Evolutionary conservation across 2,888 invertebrate species (phyloP).

Genomic region (Drosophila mettleri): DNA sequence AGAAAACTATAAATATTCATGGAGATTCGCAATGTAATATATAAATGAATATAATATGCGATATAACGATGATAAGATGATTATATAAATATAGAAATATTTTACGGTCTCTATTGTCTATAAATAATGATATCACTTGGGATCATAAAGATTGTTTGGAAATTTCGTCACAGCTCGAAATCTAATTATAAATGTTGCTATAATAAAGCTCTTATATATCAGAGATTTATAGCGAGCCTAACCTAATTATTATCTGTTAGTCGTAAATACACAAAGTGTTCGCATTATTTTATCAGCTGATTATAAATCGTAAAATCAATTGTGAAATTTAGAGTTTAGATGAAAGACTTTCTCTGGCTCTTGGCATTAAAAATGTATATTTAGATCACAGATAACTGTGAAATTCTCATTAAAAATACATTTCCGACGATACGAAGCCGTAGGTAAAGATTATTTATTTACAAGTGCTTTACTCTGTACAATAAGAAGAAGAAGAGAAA

Average conservation of each 20-base stretch:
- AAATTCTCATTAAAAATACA: not conserved
- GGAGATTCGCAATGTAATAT: not conserved
- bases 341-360: not conserved
- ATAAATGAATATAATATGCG: no score
- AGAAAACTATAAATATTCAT: not conserved
- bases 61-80: not conserved
- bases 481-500: not conserved
- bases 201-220: slow-evolving; percentile 1
- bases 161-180: slow-evolving; percentile 2
- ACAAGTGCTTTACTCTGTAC: slow-evolving; percentile 6
- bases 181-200: slow-evolving; percentile 13
- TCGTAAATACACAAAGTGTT: not conserved
- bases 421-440: slow-evolving; percentile 11
- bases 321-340: slow-evolving; percentile 16
- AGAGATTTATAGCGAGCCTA: slow-evolving; percentile 3
- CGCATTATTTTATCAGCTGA: slow-evolving; percentile 8
- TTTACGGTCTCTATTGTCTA: not conserved
- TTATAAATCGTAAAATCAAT: slow-evolving; percentile 7
- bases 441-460: slow-evolving; percentile 5
- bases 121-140: slow-evolving; percentile 1
- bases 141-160: slow-evolving; percentile 2
- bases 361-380: not conserved
- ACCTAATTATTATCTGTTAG: slow-evolving; percentile 4
- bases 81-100: not conserved
- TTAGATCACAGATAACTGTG: not conserved